Evolutionary conservation across 2,797 vertebrate species (phyloP).

Genomic region (Dendrocincla tyrannina): DNA sequence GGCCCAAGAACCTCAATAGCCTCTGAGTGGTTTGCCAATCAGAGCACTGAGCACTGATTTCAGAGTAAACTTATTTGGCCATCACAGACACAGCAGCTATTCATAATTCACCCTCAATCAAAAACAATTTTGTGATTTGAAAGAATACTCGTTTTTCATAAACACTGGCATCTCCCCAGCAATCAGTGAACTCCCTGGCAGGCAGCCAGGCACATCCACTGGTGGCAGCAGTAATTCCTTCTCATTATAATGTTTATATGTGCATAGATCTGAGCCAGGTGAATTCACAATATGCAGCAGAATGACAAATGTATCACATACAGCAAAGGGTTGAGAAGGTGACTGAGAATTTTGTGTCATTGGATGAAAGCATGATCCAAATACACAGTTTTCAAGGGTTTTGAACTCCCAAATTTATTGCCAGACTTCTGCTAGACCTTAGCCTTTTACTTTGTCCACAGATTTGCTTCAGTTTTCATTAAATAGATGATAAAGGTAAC

Average conservation of each 20-base stretch:
- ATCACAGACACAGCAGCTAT: background rate
- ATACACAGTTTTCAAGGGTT: background rate
- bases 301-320: background rate
- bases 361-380: background rate
- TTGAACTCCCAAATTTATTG: background rate
- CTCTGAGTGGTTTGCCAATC: background rate
- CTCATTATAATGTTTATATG: conserved; percentile 27
- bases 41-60: background rate
- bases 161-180: background rate
- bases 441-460: background rate
- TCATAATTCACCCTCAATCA: conserved; percentile 43
- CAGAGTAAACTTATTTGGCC: background rate
- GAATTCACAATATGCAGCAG: background rate
- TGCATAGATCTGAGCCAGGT: conserved; percentile 30
- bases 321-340: background rate
- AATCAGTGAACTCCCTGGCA: conserved; percentile 35
- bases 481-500: background rate
- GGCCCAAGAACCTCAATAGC: background rate
- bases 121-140: conserved; percentile 52
- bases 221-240: conserved; percentile 29
- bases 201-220: background rate
- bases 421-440: background rate
- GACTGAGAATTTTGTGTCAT: background rate
- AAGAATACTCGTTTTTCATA: conserved; percentile 45
- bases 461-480: conserved; percentile 3